Percentiles rank a stretch among this genome's conserved stretches.
Evolutionary conservation across 2,888 invertebrate genomes (phyloP).

Genomic region (Rhingia campestris): DNA sequence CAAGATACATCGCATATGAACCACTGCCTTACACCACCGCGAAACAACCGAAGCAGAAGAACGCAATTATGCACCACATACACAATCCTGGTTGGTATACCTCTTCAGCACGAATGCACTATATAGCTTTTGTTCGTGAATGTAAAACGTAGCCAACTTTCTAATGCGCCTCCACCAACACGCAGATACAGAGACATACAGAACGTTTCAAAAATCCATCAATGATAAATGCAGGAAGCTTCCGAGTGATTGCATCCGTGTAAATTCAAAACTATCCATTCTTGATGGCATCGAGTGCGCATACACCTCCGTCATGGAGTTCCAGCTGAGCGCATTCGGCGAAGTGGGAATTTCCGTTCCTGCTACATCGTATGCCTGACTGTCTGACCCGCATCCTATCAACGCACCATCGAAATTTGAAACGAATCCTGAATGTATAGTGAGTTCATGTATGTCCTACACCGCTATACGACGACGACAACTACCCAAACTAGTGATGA

Average conservation of each 20-base stretch:
- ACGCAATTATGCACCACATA: slow-evolving; percentile 32
- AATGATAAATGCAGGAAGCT: slow-evolving; percentile 70
- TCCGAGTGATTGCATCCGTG: slow-evolving; percentile 72
- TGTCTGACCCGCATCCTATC: slow-evolving; percentile 22
- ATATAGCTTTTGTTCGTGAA: slow-evolving; percentile 22
- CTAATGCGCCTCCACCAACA: background rate
- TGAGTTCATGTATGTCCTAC: background rate
- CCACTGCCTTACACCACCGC: background rate
- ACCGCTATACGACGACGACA: slow-evolving; percentile 1
- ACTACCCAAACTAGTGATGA: slow-evolving; percentile 18
- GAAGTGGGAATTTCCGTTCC: slow-evolving; percentile 50
- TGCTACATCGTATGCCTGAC: slow-evolving; percentile 24
- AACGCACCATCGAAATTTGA: slow-evolving; percentile 57
- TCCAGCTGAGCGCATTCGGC: slow-evolving; percentile 48
- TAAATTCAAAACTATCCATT: slow-evolving; percentile 69
- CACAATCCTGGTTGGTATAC: background rate
- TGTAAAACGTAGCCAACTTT: slow-evolving; percentile 28
- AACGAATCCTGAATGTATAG: slow-evolving; percentile 63
- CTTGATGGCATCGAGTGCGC: slow-evolving; percentile 34
- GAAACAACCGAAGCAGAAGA: slow-evolving; percentile 28
- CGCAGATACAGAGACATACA: background rate
- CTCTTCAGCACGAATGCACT: slow-evolving; percentile 29
- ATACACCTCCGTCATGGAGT: slow-evolving; percentile 13
- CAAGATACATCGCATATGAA: background rate
- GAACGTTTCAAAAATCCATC: slow-evolving; percentile 56